Base-by-base conservation (phyloP, 2,888 invertebrate species). In the Gnatocerus cornutus region DNA sequence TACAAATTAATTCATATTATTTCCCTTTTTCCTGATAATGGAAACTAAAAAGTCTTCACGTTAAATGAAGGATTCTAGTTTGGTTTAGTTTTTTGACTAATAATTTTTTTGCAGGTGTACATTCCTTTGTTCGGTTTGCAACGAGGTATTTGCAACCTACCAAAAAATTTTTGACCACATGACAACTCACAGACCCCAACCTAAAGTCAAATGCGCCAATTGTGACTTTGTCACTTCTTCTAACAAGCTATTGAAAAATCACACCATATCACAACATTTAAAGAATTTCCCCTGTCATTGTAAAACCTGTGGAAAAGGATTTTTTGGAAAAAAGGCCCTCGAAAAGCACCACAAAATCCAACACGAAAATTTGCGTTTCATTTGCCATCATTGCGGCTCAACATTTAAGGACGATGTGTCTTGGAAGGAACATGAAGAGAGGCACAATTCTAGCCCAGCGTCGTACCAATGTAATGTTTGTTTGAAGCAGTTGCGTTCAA, bases 291-390 rank as follows among this genome's bases (percentile, higher is more conserved):
- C 85, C 68, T 87, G 86, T 77, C 85, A 84, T 68, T 87, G 87
- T 76, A 84, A 84, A 62, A 84, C 85, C 9, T 87, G 87, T 74
- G 85, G 85, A 72, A 87, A 87, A 77, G 87, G 87, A 27, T 87
- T 87, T 61, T 48, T 67, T 27, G 41, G 37, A 0, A 43, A 62
- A 14, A 48, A 10, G 1, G 3, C 8, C 7, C n/a, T 39, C 9
- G 10, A 39, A 9, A 12, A 12, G n/a, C 33, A 53, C 13, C 12
- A 13, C 16, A 14, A 33, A 30, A 12, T 16, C 14, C 21, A 48
- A 16, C 48, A 48, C 21, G 39, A 33, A 53, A 13, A 30, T 3
- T 43, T 43, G 10, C 43, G 43, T 2, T 43, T 43, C 43, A 43
- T 43, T 43, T 43, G 43, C 12, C 8, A 37, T 2, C 8, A 8